These are phyloP conservation scores for Meteorus cinctellus DNA, from an alignment of 2,888 invertebrate genomes.

Conservation along the genomic window DNA sequence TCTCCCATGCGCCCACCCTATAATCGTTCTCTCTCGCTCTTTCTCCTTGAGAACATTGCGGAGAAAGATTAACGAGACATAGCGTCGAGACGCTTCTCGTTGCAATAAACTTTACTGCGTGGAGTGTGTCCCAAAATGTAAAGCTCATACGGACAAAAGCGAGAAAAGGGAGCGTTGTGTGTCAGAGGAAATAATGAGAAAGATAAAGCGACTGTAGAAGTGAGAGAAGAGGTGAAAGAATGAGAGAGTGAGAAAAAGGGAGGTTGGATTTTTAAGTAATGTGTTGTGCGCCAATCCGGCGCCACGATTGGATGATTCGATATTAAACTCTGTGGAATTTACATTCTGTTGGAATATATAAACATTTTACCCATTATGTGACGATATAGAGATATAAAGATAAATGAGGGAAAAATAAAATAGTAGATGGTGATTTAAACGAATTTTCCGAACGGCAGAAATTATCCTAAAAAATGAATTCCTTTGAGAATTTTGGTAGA, in stretches of 20 bases:
- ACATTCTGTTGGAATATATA: constrained; percentile 23
- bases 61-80: constrained; percentile 49
- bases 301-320: constrained; percentile 24
- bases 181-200: constrained; percentile 7
- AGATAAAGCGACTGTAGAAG: not conserved
- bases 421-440: not conserved
- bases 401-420: constrained; percentile 10
- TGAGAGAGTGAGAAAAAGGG: not conserved
- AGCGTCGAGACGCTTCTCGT: constrained; percentile 44
- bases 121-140: constrained; percentile 26
- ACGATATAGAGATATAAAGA: not conserved
- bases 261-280: constrained; percentile 17
- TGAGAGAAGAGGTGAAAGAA: not conserved
- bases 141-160: constrained; percentile 21
- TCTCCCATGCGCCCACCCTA: no score
- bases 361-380: not conserved
- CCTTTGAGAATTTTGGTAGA: no score
- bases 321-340: constrained; percentile 24
- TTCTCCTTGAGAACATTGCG: constrained; percentile 31
- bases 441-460: constrained; percentile 5
- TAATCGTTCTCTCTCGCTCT: not conserved
- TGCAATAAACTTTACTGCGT: constrained; percentile 23
- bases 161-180: not conserved
- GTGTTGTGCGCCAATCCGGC: constrained; percentile 22
- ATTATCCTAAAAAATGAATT: not conserved